Evolutionary conservation across 2,888 invertebrate genomes (phyloP).

Genomic region (Sepiola atlantica): DNA sequence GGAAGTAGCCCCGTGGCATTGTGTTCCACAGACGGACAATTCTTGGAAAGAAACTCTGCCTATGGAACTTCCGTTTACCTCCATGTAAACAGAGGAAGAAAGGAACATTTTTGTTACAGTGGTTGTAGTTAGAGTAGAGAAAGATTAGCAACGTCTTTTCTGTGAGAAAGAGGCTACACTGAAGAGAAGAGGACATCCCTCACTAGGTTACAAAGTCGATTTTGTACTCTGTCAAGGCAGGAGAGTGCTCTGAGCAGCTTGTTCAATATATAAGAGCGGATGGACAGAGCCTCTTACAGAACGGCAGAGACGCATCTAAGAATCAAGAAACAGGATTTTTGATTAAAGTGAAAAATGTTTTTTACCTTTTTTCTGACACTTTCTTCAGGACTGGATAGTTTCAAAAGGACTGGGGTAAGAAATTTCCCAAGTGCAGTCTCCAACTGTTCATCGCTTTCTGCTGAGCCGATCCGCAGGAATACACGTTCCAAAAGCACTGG

Average conservation of each 20-base stretch:
- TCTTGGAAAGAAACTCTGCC: too few species aligned
- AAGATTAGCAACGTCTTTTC: too few species aligned
- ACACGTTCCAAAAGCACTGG: conserved; percentile 86
- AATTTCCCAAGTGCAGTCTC: conserved; percentile 88
- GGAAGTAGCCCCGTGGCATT: too few species aligned
- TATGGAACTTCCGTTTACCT: too few species aligned
- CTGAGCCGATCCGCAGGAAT: conserved; percentile 89
- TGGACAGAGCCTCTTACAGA: neutral
- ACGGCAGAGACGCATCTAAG: neutral
- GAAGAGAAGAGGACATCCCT: neutral
- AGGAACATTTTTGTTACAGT: too few species aligned
- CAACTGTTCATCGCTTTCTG: conserved; percentile 91
- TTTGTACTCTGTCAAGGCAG: neutral
- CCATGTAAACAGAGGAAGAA: too few species aligned
- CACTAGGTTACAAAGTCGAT: neutral
- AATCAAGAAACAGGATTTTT: neutral
- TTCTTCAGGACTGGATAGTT: conserved; percentile 90
- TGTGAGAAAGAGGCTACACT: too few species aligned
- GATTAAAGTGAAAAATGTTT: neutral
- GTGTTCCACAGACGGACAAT: too few species aligned
- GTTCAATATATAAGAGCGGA: too few species aligned
- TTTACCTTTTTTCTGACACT: conserved; percentile 83
- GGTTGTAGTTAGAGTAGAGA: too few species aligned
- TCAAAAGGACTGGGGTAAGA: conserved; percentile 90
- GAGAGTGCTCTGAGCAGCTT: too few species aligned